A percentile compares a stretch with the other conserved stretches of the same genome.
These are phyloP conservation scores for Thrips palmi DNA, from an alignment of 1,140 invertebrate species.

Conservation along the genomic window DNA sequence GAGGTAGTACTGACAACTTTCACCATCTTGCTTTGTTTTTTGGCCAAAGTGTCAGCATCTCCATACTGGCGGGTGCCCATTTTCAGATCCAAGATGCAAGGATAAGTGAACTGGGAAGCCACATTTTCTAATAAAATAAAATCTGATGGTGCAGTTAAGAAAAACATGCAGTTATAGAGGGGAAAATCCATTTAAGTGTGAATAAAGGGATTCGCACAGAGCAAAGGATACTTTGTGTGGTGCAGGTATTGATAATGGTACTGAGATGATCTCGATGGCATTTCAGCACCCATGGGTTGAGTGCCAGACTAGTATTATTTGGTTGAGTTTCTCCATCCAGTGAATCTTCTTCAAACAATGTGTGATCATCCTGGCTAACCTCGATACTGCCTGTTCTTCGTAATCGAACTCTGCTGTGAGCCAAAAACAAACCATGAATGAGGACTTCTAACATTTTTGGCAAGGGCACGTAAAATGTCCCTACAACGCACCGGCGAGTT, in stretches of 20 bases:
- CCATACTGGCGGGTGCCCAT: constrained; percentile 44
- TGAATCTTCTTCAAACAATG: constrained; percentile 19
- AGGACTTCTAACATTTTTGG: neutral
- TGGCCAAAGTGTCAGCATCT: constrained; percentile 34
- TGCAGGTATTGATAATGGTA: constrained; percentile 3
- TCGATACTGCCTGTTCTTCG: constrained; percentile 25
- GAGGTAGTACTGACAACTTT: constrained; percentile 37
- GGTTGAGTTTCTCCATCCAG: constrained; percentile 9
- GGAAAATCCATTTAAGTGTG: neutral
- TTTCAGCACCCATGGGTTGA: constrained; percentile 36
- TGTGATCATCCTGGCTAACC: constrained; percentile 25
- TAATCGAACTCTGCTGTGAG: constrained; percentile 20
- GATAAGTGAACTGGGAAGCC: constrained; percentile 25
- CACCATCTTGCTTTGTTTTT: constrained; percentile 31
- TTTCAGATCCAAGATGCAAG: constrained; percentile 41
- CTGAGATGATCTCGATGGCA: constrained; percentile 28
- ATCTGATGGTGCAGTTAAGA: constrained; percentile 19
- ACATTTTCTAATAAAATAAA: constrained; percentile 45
- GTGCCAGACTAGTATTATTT: constrained; percentile 6
- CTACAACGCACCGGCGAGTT: constrained; percentile 9
- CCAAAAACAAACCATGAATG: neutral
- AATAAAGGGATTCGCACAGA: neutral
- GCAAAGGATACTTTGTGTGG: constrained; percentile 14
- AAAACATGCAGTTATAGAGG: neutral
- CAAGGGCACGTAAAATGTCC: neutral